These are phyloP conservation scores for Megalurothrips usitatus DNA, from an alignment of 2,888 invertebrate species.

Conservation along the genomic window DNA sequence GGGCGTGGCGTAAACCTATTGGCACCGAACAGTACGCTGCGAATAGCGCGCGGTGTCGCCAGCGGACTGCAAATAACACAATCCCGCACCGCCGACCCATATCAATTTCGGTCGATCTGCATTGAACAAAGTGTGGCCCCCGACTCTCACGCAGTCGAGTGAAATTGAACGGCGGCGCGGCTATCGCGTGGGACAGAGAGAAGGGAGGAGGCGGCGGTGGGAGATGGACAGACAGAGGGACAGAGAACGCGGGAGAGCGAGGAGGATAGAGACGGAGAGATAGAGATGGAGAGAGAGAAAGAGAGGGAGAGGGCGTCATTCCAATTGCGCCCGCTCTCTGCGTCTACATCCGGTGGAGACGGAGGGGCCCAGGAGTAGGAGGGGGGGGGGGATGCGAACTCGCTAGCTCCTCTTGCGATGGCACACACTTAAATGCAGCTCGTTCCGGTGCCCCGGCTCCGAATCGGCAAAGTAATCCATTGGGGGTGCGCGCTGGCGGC, in stretches of 20 bases:
- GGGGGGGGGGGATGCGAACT: not conserved
- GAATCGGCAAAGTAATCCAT: not conserved
- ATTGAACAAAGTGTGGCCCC: no score
- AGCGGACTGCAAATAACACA: no score
- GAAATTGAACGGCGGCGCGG: not conserved
- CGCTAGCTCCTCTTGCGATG: not conserved
- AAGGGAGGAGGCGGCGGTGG: not conserved
- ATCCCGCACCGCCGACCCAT: no score
- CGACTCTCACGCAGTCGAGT: not conserved
- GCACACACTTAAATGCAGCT: constrained; percentile 15
- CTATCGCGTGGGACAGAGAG: not conserved
- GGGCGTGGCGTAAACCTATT: no score
- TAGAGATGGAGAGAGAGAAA: not conserved
- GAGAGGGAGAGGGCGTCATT: not conserved
- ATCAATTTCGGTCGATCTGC: no score
- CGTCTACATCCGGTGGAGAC: not conserved
- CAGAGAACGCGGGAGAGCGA: not conserved
- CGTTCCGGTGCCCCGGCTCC: not conserved
- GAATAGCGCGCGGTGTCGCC: no score
- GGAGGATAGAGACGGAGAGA: not conserved
- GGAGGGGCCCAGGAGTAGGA: not conserved
- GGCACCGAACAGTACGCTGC: no score
- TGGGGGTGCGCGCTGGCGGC: not conserved
- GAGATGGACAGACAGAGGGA: not conserved
- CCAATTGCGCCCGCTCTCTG: not conserved